These are phyloP conservation scores for Chaetodon trifasciatus DNA, from an alignment of 2,797 vertebrate species.

Conservation along the genomic window DNA sequence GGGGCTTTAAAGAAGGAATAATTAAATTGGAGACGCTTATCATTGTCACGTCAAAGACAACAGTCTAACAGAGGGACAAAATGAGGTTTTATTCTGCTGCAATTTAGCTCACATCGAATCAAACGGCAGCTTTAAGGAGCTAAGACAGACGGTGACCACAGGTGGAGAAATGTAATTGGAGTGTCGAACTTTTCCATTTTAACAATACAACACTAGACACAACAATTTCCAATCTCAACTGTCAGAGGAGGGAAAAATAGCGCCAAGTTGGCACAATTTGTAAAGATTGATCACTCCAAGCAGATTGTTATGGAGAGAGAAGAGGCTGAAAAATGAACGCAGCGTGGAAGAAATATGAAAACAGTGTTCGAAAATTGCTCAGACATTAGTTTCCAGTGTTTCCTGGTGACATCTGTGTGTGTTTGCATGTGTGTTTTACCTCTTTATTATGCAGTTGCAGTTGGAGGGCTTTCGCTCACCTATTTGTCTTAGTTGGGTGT, in stretches of 20 bases:
- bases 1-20: not conserved
- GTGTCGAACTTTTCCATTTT: slow-evolving; percentile 37
- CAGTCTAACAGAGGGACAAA: not conserved
- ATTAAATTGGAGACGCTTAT: slow-evolving; percentile 2
- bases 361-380: slow-evolving; percentile 10
- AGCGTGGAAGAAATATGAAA: slow-evolving; percentile 38
- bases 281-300: slow-evolving; percentile 11
- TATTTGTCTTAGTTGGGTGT: slow-evolving; percentile 64
- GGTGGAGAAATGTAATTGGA: slow-evolving; percentile 39
- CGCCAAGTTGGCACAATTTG: slow-evolving; percentile 18
- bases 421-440: slow-evolving; percentile 36
- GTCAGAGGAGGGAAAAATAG: slow-evolving; percentile 10
- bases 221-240: slow-evolving; percentile 32
- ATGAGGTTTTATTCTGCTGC: slow-evolving; percentile 2
- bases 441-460: slow-evolving; percentile 49
- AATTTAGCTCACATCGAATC: slow-evolving; percentile 14
- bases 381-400: slow-evolving; percentile 32
- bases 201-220: slow-evolving; percentile 26
- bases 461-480: slow-evolving; percentile 30
- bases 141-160: not conserved
- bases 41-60: slow-evolving; percentile 6
- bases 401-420: slow-evolving; percentile 3
- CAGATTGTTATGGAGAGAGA: slow-evolving; percentile 6
- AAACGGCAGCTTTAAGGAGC: slow-evolving; percentile 5
- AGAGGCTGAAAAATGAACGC: not conserved